These are phyloP conservation scores for Pelochelys cantorii DNA, from an alignment of 2,797 vertebrate genomes.

Conservation along the genomic window DNA sequence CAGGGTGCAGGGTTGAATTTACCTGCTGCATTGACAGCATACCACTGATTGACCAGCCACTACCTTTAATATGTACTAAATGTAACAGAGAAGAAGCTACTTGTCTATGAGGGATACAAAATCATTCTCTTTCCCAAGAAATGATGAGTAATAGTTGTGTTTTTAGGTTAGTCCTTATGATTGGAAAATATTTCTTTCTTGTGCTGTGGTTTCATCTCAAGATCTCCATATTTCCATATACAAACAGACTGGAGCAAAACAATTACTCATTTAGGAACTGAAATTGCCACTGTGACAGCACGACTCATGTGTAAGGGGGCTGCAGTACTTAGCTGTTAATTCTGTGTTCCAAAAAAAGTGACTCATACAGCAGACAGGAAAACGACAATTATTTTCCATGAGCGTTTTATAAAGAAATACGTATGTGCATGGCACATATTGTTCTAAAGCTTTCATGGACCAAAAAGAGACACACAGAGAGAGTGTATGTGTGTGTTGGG, in stretches of 20 bases:
- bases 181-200: not conserved
- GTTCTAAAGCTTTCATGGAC: too few relatives aligned
- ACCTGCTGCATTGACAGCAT: not conserved
- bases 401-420: not conserved
- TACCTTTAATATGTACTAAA: not conserved
- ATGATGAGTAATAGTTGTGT: not conserved
- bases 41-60: not conserved
- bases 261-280: fast-evolving
- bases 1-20: not conserved
- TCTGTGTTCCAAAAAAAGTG: not conserved
- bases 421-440: not conserved
- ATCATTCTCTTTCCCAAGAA: conserved; percentile 4
- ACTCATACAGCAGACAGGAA: not conserved
- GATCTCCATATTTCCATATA: not conserved
- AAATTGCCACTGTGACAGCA: fast-evolving
- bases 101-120: not conserved
- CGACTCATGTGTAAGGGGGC: not conserved
- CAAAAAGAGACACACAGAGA: too few relatives aligned
- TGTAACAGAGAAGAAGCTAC: not conserved
- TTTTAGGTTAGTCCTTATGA: not conserved
- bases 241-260: fast-evolving
- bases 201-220: not conserved
- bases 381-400: not conserved
- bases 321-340: not conserved
- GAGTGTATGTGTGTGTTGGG: too few relatives aligned